phyloP scores from a whole-genome alignment of 2,888 invertebrate species.

The Hemistola chrysoprasaria region DNA sequence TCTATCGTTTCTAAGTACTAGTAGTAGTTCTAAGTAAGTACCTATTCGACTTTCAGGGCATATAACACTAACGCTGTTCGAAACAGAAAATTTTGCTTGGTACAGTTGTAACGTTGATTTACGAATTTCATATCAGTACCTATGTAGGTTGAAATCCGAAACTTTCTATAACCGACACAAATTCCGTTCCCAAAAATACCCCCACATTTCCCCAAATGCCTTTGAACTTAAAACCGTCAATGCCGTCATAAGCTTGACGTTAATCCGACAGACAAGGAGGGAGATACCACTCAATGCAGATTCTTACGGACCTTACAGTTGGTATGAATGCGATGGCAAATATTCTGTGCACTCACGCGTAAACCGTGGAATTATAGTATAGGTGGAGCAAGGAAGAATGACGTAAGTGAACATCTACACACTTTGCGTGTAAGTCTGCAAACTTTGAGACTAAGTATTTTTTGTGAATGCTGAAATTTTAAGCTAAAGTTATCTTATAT shows the following conservation, averaged over 20 bases:
- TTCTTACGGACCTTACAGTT: conserved; percentile 49
- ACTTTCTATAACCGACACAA: conserved; percentile 23
- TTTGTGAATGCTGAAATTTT: too few species aligned
- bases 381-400: conserved; percentile 48
- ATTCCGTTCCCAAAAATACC: conserved; percentile 35
- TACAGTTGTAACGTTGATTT: too few species aligned
- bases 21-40: too few species aligned
- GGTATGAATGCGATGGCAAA: conserved; percentile 73
- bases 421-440: conserved; percentile 12
- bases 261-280: conserved; percentile 67
- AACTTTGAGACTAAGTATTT: too few species aligned
- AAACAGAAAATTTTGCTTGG: too few species aligned
- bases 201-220: conserved; percentile 55
- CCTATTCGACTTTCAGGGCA: too few species aligned
- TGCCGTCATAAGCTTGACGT: conserved; percentile 72
- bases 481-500: too few species aligned
- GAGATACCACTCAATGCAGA: conserved; percentile 60
- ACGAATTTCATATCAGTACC: too few species aligned
- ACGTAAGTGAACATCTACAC: conserved; percentile 47
- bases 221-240: conserved; percentile 60
- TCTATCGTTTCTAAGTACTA: too few species aligned
- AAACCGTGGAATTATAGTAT: conserved; percentile 71
- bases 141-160: conserved; percentile 2
- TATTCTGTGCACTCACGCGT: conserved; percentile 77
- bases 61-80: too few species aligned